phyloP scores from a whole-genome alignment of 2,113 vertebrate genomes.

The Ptilonorhynchus violaceus region DNA sequence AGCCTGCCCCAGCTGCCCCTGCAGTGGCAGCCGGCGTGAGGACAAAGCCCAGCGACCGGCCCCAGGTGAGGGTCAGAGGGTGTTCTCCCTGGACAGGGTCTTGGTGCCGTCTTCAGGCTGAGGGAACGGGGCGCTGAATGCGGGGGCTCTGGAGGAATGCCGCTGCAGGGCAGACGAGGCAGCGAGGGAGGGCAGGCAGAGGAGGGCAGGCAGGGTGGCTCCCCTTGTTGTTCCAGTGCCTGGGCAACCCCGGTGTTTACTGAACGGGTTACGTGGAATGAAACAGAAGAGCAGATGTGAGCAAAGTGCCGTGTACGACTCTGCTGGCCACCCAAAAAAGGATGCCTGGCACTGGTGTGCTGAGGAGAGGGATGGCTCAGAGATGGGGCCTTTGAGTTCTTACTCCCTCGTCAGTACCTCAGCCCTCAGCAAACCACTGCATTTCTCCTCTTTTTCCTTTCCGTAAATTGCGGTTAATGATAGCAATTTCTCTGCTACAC shows the following conservation, averaged over 20 bases:
- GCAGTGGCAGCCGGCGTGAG: no score
- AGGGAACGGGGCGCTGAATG: neutral
- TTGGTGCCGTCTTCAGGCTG: rapidly evolving
- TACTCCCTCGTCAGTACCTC: neutral
- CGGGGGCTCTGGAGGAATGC: rapidly evolving
- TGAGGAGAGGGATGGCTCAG: neutral
- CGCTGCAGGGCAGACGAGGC: neutral
- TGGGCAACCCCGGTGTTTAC: neutral
- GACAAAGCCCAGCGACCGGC: rapidly evolving
- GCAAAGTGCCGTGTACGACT: neutral
- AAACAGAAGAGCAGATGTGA: neutral
- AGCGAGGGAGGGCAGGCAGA: neutral
- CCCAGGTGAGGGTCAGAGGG: rapidly evolving
- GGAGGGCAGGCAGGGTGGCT: neutral
- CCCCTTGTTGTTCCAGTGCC: neutral
- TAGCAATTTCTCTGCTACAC: neutral
- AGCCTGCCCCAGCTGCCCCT: neutral
- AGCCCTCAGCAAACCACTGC: neutral
- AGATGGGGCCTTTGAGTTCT: neutral
- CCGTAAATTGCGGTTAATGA: neutral
- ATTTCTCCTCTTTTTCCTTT: neutral
- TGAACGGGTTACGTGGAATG: neutral
- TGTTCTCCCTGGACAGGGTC: rapidly evolving
- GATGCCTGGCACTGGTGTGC: neutral
- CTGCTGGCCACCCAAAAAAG: neutral